phyloP scores from a whole-genome alignment of 2,888 invertebrate species.

The Thymelicus lineola region DNA sequence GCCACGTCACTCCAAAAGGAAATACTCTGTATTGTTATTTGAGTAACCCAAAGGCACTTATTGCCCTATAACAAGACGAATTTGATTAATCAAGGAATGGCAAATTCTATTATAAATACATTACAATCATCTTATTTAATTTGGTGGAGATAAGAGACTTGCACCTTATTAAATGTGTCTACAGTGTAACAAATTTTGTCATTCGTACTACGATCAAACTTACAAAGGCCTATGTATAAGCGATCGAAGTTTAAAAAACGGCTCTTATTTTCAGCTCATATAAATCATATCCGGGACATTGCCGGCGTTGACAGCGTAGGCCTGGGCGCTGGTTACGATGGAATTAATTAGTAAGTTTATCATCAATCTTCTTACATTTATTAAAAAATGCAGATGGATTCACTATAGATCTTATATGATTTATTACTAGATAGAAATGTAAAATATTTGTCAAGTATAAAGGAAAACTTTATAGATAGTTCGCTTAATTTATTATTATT shows the following conservation, averaged over 20 bases:
- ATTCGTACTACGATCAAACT: not conserved
- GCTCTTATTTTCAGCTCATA: conserved; percentile 89
- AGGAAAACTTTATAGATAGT: too few species aligned
- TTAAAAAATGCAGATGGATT: conserved; percentile 21
- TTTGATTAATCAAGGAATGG: conserved; percentile 1
- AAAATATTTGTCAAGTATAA: too few species aligned
- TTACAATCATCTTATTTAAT: not conserved
- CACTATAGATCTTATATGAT: not conserved
- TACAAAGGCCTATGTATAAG: conserved; percentile 1
- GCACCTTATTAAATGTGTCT: not conserved
- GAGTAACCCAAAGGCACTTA: not conserved
- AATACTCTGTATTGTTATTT: not conserved
- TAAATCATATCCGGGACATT: conserved; percentile 94
- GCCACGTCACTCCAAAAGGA: too few species aligned
- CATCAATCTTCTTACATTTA: conserved; percentile 26
- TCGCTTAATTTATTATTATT: too few species aligned
- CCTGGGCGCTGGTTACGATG: conserved; percentile 95
- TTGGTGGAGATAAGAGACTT: not conserved
- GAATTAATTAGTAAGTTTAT: conserved; percentile 94
- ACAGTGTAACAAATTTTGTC: not conserved
- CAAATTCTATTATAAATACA: not conserved
- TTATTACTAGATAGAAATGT: not conserved
- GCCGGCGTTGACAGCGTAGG: conserved; percentile 96
- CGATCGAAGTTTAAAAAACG: conserved; percentile 29
- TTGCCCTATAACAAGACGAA: not conserved